Evolutionary conservation across 2,888 invertebrate genomes (phyloP).

Genomic region (Mamestra brassicae): DNA sequence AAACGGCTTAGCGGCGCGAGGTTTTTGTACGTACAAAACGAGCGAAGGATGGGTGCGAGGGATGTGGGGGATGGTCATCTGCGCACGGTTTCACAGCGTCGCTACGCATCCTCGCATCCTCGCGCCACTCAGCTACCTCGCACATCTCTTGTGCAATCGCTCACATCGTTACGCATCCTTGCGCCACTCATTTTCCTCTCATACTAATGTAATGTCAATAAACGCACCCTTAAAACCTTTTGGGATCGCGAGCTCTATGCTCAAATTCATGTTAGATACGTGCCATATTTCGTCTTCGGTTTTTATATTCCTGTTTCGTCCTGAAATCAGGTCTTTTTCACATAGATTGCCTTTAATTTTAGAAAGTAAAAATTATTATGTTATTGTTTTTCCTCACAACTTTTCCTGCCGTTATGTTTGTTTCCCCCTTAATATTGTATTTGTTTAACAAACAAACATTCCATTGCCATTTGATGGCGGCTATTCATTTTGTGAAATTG

Average conservation of each 20-base stretch:
- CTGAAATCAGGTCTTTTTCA: neutral
- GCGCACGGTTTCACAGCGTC: too few species aligned
- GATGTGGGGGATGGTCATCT: too few species aligned
- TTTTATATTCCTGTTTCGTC: neutral
- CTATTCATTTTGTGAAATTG: neutral
- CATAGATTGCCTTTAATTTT: too few species aligned
- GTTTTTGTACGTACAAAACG: too few species aligned
- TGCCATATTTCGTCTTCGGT: neutral
- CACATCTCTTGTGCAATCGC: too few species aligned
- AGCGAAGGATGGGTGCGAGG: too few species aligned
- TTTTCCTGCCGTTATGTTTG: neutral
- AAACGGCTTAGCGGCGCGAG: too few species aligned
- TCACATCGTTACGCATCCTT: too few species aligned
- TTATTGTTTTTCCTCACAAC: neutral
- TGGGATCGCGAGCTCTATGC: neutral
- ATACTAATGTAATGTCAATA: too few species aligned
- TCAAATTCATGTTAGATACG: neutral
- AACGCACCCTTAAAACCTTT: neutral
- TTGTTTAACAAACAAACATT: conserved; percentile 11
- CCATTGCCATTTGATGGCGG: neutral
- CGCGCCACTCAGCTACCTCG: too few species aligned
- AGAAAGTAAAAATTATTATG: neutral
- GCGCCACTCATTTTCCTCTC: too few species aligned
- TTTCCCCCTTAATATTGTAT: neutral
- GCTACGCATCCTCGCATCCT: too few species aligned